Percentiles rank a stretch among this genome's conserved stretches.
These are phyloP conservation scores for Drosophila mercatorum DNA, from an alignment of 2,888 invertebrate species.

Conservation along the genomic window DNA sequence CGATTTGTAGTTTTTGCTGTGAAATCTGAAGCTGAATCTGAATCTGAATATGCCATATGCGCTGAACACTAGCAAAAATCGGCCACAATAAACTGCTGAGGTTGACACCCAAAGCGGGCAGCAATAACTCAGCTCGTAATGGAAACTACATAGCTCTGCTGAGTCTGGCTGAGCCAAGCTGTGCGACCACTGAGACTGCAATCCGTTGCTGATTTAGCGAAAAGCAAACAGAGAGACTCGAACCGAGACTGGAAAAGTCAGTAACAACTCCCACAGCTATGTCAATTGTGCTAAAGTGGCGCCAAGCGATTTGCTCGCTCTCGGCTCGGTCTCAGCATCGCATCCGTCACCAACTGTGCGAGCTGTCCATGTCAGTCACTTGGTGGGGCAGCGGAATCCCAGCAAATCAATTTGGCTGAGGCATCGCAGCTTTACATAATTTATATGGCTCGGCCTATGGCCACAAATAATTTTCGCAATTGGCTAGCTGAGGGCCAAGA, in stretches of 20 bases:
- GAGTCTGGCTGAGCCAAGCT: conserved; percentile 39
- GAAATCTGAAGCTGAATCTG: conserved; percentile 73
- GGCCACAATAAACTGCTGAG: conserved; percentile 63
- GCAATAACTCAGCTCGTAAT: conserved; percentile 66
- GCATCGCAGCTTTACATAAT: conserved; percentile 46
- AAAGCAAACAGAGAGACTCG: conserved; percentile 6
- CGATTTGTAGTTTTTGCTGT: conserved; percentile 50
- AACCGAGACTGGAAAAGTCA: neutral
- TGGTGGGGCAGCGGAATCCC: neutral
- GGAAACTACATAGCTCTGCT: conserved; percentile 65
- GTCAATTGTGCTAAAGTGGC: conserved; percentile 53
- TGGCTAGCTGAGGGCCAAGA: conserved; percentile 41
- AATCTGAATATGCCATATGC: conserved; percentile 56
- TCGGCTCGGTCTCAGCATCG: conserved; percentile 5
- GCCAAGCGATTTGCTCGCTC: conserved; percentile 27
- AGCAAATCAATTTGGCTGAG: conserved; percentile 54
- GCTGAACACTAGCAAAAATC: conserved; percentile 20
- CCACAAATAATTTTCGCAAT: conserved; percentile 74
- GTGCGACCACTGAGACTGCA: conserved; percentile 49
- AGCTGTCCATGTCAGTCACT: conserved; percentile 1
- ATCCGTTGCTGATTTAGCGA: conserved; percentile 66
- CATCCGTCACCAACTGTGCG: conserved; percentile 54
- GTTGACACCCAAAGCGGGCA: conserved; percentile 68
- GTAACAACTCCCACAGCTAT: conserved; percentile 36
- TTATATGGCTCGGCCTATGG: conserved; percentile 59